Conservation (phyloP, 1,140 invertebrate species). For the Drosophila neocordata region DNA sequence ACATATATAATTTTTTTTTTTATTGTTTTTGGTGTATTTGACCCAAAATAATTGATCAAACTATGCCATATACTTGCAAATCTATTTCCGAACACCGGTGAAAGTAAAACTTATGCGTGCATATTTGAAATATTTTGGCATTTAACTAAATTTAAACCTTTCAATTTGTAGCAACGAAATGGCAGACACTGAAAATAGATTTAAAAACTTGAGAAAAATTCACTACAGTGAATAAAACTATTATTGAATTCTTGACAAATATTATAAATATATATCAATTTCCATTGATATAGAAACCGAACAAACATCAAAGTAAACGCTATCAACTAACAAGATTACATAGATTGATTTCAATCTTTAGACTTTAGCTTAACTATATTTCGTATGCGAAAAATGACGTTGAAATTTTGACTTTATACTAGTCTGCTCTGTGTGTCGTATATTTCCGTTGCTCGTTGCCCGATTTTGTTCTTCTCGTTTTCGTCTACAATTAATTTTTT, state of each 20-base stretch:
- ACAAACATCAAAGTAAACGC: too few relatives aligned
- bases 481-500: constrained; percentile 40
- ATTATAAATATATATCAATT: too few relatives aligned
- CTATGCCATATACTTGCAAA: constrained; percentile 32
- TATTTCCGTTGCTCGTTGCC: constrained; percentile 40
- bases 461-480: constrained; percentile 25
- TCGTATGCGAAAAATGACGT: constrained; percentile 56
- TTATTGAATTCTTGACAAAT: not conserved
- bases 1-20: not conserved
- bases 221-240: not conserved
- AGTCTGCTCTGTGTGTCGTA: constrained; percentile 17
- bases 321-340: not conserved
- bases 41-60: constrained; percentile 70
- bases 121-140: constrained; percentile 72
- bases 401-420: constrained; percentile 42
- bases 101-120: constrained; percentile 43
- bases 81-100: constrained; percentile 10
- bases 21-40: not conserved
- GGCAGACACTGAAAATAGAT: constrained; percentile 53
- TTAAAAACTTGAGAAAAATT: constrained; percentile 12
- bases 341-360: constrained; percentile 30
- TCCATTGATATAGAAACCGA: too few relatives aligned
- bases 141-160: constrained; percentile 75
- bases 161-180: constrained; percentile 63
- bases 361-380: constrained; percentile 30